These are phyloP conservation scores for Rhinogobio ventralis DNA, from an alignment of 2,797 vertebrate genomes.

Conservation along the genomic window DNA sequence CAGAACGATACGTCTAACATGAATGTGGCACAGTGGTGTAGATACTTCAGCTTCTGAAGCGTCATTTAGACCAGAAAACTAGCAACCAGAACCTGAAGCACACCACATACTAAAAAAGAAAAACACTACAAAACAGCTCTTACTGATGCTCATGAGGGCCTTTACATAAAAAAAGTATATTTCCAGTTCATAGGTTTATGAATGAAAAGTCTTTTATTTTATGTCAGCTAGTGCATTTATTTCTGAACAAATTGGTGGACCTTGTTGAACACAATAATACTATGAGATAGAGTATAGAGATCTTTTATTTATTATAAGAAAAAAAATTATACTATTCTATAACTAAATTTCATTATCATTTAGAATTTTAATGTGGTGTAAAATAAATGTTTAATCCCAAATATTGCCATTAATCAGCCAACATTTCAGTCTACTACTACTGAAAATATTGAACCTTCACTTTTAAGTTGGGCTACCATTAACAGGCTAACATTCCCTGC, in stretches of 20 bases:
- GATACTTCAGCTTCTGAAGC: slow-evolving; percentile 19
- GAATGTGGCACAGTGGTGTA: slow-evolving; percentile 19
- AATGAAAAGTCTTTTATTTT: not conserved
- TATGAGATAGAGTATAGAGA: not conserved
- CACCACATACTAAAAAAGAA: slow-evolving; percentile 23
- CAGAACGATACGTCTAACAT: not conserved
- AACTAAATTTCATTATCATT: not conserved
- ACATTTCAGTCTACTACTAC: not conserved
- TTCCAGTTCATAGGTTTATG: not conserved
- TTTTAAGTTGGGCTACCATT: not conserved
- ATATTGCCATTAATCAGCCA: not conserved
- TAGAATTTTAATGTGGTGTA: not conserved
- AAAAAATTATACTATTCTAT: no score
- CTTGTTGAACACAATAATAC: not conserved
- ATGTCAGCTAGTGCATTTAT: not conserved
- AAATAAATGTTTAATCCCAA: not conserved
- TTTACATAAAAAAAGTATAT: slow-evolving; percentile 5
- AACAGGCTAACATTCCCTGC: not conserved
- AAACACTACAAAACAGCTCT: not conserved
- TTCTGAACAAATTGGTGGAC: no score
- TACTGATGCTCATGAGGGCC: not conserved
- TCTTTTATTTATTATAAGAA: not conserved
- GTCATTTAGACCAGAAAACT: slow-evolving; percentile 20
- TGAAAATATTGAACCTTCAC: not conserved
- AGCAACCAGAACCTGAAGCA: slow-evolving; percentile 3